phyloP scores from a whole-genome alignment of 2,113 vertebrate species.

The Eurystomus gularis region DNA sequence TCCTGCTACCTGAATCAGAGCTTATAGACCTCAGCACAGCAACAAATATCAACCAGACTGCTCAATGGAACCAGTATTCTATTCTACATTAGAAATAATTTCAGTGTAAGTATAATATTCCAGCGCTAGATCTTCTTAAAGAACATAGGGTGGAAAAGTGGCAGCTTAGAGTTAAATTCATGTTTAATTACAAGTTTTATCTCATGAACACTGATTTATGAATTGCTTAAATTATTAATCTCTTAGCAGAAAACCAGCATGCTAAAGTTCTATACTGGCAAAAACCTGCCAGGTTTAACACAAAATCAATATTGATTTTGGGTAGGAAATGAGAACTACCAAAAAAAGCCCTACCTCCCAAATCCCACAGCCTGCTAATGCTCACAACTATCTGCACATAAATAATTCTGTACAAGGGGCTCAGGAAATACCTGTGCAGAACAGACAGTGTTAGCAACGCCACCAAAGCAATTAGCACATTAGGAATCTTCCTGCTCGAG shows the following conservation, averaged over 20 bases:
- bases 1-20: not conserved
- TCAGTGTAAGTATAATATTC: not conserved
- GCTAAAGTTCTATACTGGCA: not conserved
- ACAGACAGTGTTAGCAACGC: not conserved
- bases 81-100: not conserved
- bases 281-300: not conserved
- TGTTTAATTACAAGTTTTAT: not conserved
- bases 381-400: not conserved
- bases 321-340: not conserved
- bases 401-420: not conserved
- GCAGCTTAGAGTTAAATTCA: not conserved
- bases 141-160: too few relatives aligned
- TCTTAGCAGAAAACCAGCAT: not conserved
- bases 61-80: not conserved
- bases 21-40: not conserved
- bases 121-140: not conserved
- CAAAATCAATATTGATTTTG: not conserved
- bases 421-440: not conserved
- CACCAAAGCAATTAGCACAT: not conserved
- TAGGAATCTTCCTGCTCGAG: not conserved
- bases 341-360: not conserved
- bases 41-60: not conserved
- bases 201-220: not conserved
- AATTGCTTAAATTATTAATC: not conserved
- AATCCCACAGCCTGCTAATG: not conserved